These are phyloP conservation scores for Lophius piscatorius DNA, from an alignment of 2,113 vertebrate species.

Conservation along the genomic window DNA sequence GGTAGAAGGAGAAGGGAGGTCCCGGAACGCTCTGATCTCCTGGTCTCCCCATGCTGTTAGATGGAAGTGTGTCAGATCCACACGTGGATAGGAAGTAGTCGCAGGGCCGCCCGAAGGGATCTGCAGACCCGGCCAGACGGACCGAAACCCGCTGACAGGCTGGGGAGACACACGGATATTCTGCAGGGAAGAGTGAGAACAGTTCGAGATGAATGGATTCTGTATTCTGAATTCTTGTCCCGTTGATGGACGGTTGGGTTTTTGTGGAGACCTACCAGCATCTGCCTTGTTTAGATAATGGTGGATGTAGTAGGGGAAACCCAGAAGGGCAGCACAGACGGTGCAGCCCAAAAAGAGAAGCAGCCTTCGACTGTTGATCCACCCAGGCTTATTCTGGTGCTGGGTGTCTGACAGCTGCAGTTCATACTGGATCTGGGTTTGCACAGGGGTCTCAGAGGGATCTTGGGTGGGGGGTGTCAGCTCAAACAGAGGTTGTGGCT, in stretches of 20 bases:
- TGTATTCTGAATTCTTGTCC: background rate
- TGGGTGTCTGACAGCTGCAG: constrained; percentile 28
- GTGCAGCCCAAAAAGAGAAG: constrained; percentile 50
- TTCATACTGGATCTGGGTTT: constrained; percentile 25
- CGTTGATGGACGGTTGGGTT: background rate
- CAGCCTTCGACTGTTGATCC: constrained; percentile 33
- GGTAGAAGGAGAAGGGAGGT: too few relatives aligned
- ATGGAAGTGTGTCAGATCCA: constrained; percentile 54
- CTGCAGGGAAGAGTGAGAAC: constrained; percentile 43
- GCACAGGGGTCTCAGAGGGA: constrained; percentile 19
- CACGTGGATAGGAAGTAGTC: constrained; percentile 80
- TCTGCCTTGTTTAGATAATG: constrained; percentile 1
- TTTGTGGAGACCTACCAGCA: constrained; percentile 30
- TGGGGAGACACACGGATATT: constrained; percentile 65
- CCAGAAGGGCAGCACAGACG: constrained; percentile 48
- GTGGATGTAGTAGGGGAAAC: constrained; percentile 50
- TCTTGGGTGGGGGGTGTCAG: constrained; percentile 10
- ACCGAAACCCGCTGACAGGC: constrained; percentile 68
- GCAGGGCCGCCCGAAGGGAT: constrained; percentile 82
- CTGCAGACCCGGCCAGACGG: constrained; percentile 65
- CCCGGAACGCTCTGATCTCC: constrained; percentile 32
- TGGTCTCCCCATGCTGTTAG: constrained; percentile 35
- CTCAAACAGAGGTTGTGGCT: constrained; percentile 29
- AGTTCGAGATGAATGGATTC: constrained; percentile 3
- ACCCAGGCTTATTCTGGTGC: constrained; percentile 36